phyloP scores from a whole-genome alignment of 2,888 invertebrate genomes.

The Tiliacea citrago region DNA sequence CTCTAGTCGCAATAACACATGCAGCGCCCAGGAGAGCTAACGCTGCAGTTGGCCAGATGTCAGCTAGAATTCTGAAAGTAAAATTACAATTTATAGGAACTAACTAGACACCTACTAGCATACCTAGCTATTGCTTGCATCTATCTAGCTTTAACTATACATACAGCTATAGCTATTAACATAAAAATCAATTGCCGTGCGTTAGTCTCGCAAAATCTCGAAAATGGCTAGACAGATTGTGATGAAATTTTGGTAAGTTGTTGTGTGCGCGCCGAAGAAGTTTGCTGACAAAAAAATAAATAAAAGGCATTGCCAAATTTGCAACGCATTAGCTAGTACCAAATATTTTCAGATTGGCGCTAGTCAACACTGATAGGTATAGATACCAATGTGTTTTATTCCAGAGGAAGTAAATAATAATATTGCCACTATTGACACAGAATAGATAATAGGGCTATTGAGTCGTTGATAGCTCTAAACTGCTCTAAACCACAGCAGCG shows the following conservation, averaged over 20 bases:
- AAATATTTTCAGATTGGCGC: neutral
- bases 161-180: no score
- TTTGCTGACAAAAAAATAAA: no score
- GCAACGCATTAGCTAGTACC: no score
- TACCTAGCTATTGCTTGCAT: no score
- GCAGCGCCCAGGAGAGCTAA: slow-evolving; percentile 93
- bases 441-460: neutral
- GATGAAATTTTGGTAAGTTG: no score
- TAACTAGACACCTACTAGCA: no score
- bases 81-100: neutral
- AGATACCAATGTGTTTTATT: slow-evolving; percentile 3
- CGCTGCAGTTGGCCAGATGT: slow-evolving; percentile 94
- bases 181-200: no score
- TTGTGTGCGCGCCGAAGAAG: no score
- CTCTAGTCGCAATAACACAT: slow-evolving; percentile 95
- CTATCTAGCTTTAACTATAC: no score
- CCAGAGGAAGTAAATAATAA: slow-evolving; percentile 8
- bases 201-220: no score
- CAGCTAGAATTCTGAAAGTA: slow-evolving; percentile 91
- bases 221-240: no score
- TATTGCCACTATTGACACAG: neutral
- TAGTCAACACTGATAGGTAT: slow-evolving; percentile 1
- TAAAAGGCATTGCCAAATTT: no score
- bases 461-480: slow-evolving; percentile 9
- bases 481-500: neutral